These are phyloP conservation scores for Oligia strigilis DNA, from an alignment of 2,888 invertebrate species.

Conservation along the genomic window DNA sequence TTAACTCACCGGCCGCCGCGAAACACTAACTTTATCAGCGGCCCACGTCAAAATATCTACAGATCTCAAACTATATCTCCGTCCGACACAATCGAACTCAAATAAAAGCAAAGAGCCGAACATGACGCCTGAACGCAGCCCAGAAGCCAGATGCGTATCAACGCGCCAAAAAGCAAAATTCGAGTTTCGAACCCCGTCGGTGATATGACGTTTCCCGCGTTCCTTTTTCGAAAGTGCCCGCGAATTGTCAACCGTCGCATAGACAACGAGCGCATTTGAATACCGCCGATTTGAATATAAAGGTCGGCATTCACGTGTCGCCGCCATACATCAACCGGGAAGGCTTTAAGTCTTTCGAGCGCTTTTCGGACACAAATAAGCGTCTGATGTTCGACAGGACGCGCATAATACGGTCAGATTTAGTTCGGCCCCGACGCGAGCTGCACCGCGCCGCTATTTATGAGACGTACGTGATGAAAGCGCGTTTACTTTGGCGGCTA, in stretches of 20 bases:
- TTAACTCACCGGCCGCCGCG: constrained; percentile 86
- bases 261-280: constrained; percentile 89
- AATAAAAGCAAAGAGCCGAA: constrained; percentile 80
- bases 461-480: constrained; percentile 75
- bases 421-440: constrained; percentile 67
- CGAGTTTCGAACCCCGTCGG: constrained; percentile 75
- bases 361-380: constrained; percentile 90
- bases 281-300: constrained; percentile 89
- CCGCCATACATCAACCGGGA: constrained; percentile 87
- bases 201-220: constrained; percentile 88
- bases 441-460: constrained; percentile 73
- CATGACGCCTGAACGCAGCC: constrained; percentile 79
- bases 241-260: constrained; percentile 88
- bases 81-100: constrained; percentile 84
- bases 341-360: constrained; percentile 89
- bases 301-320: constrained; percentile 88
- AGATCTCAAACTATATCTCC: constrained; percentile 86
- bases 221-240: constrained; percentile 88
- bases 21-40: constrained; percentile 89
- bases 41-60: constrained; percentile 87
- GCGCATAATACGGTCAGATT: constrained; percentile 83
- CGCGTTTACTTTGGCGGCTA: constrained; percentile 73
- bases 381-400: constrained; percentile 85
- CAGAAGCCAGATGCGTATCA: constrained; percentile 89
- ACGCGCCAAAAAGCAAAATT: constrained; percentile 85